Base-by-base conservation (phyloP, 2,888 invertebrate species). In the Drosophila borealis region DNA sequence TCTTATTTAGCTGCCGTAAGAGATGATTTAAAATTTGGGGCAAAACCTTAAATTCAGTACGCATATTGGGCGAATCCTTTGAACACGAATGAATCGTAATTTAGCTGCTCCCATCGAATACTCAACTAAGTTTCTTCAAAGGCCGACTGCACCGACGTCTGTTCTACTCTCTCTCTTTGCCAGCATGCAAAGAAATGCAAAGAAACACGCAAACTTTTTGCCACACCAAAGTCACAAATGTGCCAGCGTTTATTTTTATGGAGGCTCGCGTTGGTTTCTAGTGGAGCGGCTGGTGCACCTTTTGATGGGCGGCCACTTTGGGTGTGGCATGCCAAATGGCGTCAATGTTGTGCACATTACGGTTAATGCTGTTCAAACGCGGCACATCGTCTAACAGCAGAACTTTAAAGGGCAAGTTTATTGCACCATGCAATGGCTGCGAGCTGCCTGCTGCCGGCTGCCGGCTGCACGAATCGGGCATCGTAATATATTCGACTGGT, bases 311-410 rank as follows among this genome's bases (percentile, higher is more conserved):
- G 44, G 45, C 55, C 65, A 63, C 56, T 74, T 74, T 67, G 79
- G 79, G 65, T 62, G 76, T 56, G 73, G 42, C 59, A 39, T 21
- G 34, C 57, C 61, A 77, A 78, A 70, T 78, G 86, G 86, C 82
- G 75, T 78, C 75, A 85, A 76, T 82, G 83, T 76, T 85, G 77
- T 80, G 78, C 75, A 81, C 88, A 88, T 88, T 85, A 85, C 80
- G 72, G 77, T 77, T 81, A 83, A 87, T 82, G 62, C 75, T 50
- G 78, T 44, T 82, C 73, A 51, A 82, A 72, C 57, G 77, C 60
- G 46, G 41, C 51, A n/a, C 49, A 54, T 44, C 53, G 33, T 19
- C 63, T 29, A 72, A 42, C 44, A 29, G 55, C 44, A 41, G 63
- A 69, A 67, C 63, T 69, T 85, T 79, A 88, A 78, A 78, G 85